phyloP scores from a whole-genome alignment of 2,113 vertebrate genomes.

The Lophochroa leadbeateri region DNA sequence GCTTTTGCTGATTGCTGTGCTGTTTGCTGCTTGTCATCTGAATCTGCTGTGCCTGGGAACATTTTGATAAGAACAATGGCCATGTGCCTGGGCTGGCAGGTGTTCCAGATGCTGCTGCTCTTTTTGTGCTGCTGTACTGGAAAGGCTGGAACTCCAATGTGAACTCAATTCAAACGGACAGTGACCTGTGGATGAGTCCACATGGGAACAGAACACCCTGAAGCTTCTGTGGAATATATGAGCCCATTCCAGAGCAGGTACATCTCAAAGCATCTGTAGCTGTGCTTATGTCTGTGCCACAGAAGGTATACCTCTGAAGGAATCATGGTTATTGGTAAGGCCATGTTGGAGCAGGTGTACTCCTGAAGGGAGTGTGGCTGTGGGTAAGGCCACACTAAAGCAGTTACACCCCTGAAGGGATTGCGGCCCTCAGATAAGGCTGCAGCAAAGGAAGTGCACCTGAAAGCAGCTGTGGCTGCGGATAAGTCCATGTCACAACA shows the following conservation, averaged over 20 bases:
- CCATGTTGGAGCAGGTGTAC: fast-evolving
- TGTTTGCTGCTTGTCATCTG: neutral
- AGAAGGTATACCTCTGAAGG: neutral
- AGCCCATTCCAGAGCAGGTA: neutral
- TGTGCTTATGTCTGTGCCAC: neutral
- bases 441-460: neutral
- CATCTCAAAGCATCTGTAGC: neutral
- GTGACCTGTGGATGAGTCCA: neutral
- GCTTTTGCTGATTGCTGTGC: neutral
- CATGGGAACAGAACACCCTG: neutral
- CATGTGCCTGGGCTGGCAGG: neutral
- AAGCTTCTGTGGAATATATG: neutral
- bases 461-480: neutral
- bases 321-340: too few species aligned
- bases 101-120: neutral
- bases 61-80: neutral
- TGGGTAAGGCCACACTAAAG: neutral
- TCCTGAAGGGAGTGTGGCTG: neutral
- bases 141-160: neutral
- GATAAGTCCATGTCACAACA: neutral
- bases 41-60: neutral
- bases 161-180: neutral
- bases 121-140: neutral
- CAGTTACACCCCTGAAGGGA: neutral
- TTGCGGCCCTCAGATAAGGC: neutral